Base-by-base conservation (phyloP, 2,888 invertebrate genomes). In the Troglohyphantes excavatus region DNA sequence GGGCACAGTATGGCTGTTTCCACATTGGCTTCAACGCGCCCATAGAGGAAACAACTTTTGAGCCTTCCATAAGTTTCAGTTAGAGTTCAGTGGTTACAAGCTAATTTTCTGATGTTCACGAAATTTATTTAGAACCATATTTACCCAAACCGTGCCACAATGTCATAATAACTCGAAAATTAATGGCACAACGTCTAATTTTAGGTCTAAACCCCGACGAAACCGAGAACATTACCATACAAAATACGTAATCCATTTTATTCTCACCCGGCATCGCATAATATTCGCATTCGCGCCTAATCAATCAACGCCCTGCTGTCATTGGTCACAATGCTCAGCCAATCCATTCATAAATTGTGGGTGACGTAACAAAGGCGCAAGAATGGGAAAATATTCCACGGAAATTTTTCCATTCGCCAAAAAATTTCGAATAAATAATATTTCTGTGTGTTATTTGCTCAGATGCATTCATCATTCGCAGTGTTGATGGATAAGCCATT, bases 341-440 rank as follows among this genome's bases (percentile, higher is more conserved):
- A 17, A 53, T 13, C 33, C 65, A 63, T 65, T 78, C 78, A 78
- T 78, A 78, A 78, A 78, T 78, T 78, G 17, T n/a, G 53, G 17
- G n/a, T 53, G 53, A 17, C 53, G 53, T 13, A 7, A 53, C 53
- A 53, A 53, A n/a, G 53, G 53, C 17, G n/a, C 5, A n/a, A 53
- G 53, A 53, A 53, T n/a, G n/a, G 53, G n/a, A n/a, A 53, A n/a
- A n/a, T 17, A 53, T 53, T n/a, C n/a, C 17, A 5, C 5, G 17
- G 17, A 17, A 53, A 53, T 53, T 53, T 17, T 53, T 53, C n/a
- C 1, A n/a, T 17, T 53, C 17, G 1, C 17, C 39, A 39, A 39
- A 53, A n/a, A 53, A 13, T 53, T 53, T n/a, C 13, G n/a, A 53
- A 53, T 53, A 53, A 53, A 53, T 53, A 17, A 11, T 39, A 17